phyloP scores from a whole-genome alignment of 2,888 invertebrate species.

The Orchesella flavescens region DNA sequence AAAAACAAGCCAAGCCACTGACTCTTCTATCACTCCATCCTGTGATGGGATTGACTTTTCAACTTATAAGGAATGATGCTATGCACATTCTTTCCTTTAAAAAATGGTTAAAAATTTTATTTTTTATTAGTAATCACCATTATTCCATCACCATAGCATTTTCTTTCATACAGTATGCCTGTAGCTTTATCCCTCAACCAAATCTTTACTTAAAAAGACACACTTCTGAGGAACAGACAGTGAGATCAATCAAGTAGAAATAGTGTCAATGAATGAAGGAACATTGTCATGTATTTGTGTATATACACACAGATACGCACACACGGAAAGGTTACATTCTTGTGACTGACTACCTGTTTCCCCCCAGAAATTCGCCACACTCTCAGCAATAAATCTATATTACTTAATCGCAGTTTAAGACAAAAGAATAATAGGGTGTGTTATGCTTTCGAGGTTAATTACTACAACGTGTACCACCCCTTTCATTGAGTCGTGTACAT shows the following conservation, averaged over 20 bases:
- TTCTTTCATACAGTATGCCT: background rate
- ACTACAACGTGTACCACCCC: background rate
- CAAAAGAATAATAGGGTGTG: too few relatives aligned
- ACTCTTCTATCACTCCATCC: background rate
- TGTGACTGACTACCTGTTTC: slow-evolving; percentile 7
- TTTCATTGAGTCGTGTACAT: background rate
- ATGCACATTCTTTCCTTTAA: background rate
- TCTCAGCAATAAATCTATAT: too few relatives aligned
- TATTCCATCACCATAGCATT: background rate
- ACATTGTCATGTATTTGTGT: background rate
- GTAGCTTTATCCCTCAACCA: too few relatives aligned
- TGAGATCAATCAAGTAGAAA: slow-evolving; percentile 38
- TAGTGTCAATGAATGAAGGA: slow-evolving; percentile 31
- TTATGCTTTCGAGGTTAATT: slow-evolving; percentile 39
- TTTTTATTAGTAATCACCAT: background rate
- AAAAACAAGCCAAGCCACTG: background rate
- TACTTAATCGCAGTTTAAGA: too few relatives aligned
- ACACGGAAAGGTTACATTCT: background rate
- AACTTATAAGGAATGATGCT: too few relatives aligned
- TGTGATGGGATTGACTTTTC: too few relatives aligned
- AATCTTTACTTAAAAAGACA: too few relatives aligned
- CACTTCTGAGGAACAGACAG: too few relatives aligned
- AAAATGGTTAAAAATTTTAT: background rate
- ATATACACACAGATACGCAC: slow-evolving; percentile 3
- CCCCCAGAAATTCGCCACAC: background rate